A percentile compares a stretch with the other conserved stretches of the same genome.
Evolutionary conservation across 2,888 invertebrate species (phyloP).

Genomic region (Leptopilina myrica): DNA sequence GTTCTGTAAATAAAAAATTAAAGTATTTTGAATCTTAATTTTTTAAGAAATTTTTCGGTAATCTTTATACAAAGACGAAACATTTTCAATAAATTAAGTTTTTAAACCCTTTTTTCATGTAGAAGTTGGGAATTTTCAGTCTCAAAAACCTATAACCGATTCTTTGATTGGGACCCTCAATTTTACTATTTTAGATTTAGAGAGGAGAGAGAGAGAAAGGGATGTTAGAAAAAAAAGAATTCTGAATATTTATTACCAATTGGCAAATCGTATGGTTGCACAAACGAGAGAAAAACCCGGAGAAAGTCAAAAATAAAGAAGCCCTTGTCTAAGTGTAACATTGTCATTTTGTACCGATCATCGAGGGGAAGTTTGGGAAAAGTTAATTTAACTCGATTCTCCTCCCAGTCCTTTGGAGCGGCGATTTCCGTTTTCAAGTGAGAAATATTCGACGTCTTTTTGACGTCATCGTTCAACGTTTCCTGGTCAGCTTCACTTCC

Average conservation of each 20-base stretch:
- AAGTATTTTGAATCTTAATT: too few relatives aligned
- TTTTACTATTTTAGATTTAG: not conserved
- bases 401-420: conserved; percentile 64
- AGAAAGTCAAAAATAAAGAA: conserved; percentile 82
- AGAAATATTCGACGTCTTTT: conserved; percentile 64
- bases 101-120: too few relatives aligned
- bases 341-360: conserved; percentile 73
- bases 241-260: conserved; percentile 78
- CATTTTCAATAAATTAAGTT: too few relatives aligned
- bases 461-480: conserved; percentile 46
- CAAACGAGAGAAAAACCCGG: conserved; percentile 80
- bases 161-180: too few relatives aligned
- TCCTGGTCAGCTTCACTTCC: conserved; percentile 51
- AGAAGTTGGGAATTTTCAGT: too few relatives aligned
- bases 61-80: too few relatives aligned
- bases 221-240: not conserved
- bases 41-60: too few relatives aligned
- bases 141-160: too few relatives aligned
- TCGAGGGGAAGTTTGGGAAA: conserved; percentile 68
- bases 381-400: conserved; percentile 62
- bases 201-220: too few relatives aligned
- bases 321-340: conserved; percentile 80
- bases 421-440: conserved; percentile 63
- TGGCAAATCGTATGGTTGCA: conserved; percentile 83
- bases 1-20: too few relatives aligned